These are phyloP conservation scores for Gobiocypris rarus DNA, from an alignment of 2,113 vertebrate species.

Conservation along the genomic window DNA sequence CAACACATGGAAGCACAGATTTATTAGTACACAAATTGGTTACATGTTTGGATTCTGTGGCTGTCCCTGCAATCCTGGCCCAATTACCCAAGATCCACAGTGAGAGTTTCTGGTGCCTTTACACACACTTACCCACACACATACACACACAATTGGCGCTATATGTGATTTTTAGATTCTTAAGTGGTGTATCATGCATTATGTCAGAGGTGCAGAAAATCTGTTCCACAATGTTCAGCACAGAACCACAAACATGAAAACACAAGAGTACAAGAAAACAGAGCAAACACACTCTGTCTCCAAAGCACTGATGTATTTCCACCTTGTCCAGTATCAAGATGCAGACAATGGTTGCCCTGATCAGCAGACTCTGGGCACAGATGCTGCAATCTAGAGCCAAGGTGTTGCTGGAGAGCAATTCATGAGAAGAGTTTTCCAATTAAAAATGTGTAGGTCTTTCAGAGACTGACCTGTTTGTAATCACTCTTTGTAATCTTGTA, in stretches of 20 bases:
- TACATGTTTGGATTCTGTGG: background rate
- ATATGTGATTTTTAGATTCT: background rate
- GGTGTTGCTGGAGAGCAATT: background rate
- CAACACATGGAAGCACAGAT: background rate
- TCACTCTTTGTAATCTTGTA: conserved; percentile 13
- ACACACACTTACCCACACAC: background rate
- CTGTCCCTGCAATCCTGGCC: background rate
- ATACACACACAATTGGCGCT: background rate
- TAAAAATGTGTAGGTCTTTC: background rate
- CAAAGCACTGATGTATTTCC: background rate
- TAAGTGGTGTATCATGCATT: background rate
- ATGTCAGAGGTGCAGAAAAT: background rate
- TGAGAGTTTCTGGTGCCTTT: background rate
- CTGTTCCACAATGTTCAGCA: background rate
- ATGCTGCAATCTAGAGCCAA: background rate
- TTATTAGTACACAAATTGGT: background rate
- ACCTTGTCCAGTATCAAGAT: background rate
- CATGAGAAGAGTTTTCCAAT: background rate
- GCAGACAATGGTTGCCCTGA: background rate
- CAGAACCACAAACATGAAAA: background rate
- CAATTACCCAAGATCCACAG: background rate
- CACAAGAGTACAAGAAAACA: background rate
- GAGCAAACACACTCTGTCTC: background rate
- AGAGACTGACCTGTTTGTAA: background rate
- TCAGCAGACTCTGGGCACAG: background rate